phyloP scores from a whole-genome alignment of 2,113 vertebrate genomes.

The Tricholaema leucomelas region DNA sequence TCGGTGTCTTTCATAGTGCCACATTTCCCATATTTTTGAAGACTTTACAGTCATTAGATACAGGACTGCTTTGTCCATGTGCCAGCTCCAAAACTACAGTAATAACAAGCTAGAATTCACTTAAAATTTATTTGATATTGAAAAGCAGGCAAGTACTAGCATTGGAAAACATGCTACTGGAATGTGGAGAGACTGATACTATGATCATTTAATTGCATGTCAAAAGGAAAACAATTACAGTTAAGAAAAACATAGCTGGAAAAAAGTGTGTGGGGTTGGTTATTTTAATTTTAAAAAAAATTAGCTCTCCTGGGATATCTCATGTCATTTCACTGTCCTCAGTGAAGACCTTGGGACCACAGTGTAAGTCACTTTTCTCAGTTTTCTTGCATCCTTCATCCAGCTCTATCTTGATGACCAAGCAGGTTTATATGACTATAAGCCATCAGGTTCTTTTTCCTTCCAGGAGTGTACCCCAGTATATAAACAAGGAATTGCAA shows the following conservation, averaged over 20 bases:
- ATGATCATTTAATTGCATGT: background rate
- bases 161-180: background rate
- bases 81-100: background rate
- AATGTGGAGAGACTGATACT: background rate
- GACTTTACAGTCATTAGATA: background rate
- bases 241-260: background rate
- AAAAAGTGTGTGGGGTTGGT: background rate
- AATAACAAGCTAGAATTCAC: background rate
- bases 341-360: background rate
- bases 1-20: background rate
- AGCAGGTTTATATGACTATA: background rate
- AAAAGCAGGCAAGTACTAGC: background rate
- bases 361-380: background rate
- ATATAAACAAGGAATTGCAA: background rate
- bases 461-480: background rate
- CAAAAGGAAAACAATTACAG: background rate
- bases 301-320: background rate
- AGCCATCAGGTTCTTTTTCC: background rate
- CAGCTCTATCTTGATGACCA: background rate
- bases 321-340: background rate
- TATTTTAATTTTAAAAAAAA: background rate
- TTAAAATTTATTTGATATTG: background rate
- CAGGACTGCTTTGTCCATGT: background rate
- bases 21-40: background rate
- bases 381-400: background rate